Base-by-base conservation (phyloP, 2,113 vertebrate species). In the Progne subis region DNA sequence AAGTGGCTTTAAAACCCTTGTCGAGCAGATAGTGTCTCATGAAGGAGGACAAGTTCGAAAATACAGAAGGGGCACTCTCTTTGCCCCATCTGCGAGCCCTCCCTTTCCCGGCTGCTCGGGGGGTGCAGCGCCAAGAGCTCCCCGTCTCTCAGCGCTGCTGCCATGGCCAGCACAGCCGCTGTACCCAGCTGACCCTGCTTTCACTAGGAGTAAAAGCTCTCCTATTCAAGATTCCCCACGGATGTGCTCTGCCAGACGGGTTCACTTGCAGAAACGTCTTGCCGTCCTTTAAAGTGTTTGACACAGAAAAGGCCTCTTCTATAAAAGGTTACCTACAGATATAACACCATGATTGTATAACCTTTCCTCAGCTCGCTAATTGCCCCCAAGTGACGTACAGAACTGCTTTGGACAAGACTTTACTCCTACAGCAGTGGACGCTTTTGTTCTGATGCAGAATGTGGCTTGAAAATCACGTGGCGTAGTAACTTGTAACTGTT, bases 191-290 rank as follows among this genome's bases (percentile, higher is more conserved):
- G 25, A 8, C 5, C 7, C 32, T 18, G 43, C 43, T 32, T 4
- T 4, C 31, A 3, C 1, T 24, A 10, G 3, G 19, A n/a, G 20
- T 2, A 0, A 4, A n/a, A n/a, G 5, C 7, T 28, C 18, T 79
- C 23, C 47, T 13, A 0, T 16, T 64, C 14, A 11, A 5, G 39
- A 11, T 24, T 55, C 32, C 32, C 39, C 6, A 8, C 21, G 4
- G 14, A n/a, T 44, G 49, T 15, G 19, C 31, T 60, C 11, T 29
- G 37, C n/a, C 10, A 24, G 21, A 5, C 11, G 3, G n/a, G 23
- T 20, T 34, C 1, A 0, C 44, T 39, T 18, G 12, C 25, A 34
- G 39, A 47, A 75, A 18, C 11, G 14, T 53, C 25, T 8, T 32
- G 0, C 18, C 37, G 61, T 43, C 5, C 10, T 14, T n/a, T 41